A percentile compares a stretch with the other conserved stretches of the same genome.
These are phyloP conservation scores for Turdus rufiventris DNA, from an alignment of 2,113 vertebrate species.

Conservation along the genomic window DNA sequence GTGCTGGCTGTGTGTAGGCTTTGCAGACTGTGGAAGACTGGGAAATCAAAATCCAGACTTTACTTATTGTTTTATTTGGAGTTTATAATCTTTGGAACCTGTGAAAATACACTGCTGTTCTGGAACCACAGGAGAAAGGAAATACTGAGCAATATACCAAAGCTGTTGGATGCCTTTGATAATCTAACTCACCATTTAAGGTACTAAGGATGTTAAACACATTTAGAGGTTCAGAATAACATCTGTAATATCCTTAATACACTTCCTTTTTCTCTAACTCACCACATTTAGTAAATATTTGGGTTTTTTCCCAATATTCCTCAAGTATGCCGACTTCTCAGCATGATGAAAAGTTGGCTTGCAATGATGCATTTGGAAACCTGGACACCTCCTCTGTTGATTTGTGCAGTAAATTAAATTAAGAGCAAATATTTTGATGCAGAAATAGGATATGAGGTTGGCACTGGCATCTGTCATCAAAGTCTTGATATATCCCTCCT, in stretches of 20 bases:
- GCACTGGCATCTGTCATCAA: background rate
- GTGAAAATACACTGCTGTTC: background rate
- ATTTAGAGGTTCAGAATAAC: background rate
- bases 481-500: background rate
- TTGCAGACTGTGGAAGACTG: background rate
- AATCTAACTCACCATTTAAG: background rate
- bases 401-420: background rate
- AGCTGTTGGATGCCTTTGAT: background rate
- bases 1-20: background rate
- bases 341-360: background rate
- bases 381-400: background rate
- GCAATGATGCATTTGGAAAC: background rate
- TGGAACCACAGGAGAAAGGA: background rate
- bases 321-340: background rate
- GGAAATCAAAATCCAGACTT: background rate
- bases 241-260: background rate
- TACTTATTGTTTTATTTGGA: background rate
- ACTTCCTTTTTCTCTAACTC: background rate
- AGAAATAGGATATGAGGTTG: conserved; percentile 14
- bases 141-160: background rate
- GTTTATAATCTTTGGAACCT: background rate
- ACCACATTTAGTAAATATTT: background rate
- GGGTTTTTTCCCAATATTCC: background rate
- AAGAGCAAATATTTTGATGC: conserved; percentile 32
- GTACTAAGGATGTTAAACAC: background rate